phyloP scores from a whole-genome alignment of 2,888 invertebrate species.

The Drosophila flavopinicola region DNA sequence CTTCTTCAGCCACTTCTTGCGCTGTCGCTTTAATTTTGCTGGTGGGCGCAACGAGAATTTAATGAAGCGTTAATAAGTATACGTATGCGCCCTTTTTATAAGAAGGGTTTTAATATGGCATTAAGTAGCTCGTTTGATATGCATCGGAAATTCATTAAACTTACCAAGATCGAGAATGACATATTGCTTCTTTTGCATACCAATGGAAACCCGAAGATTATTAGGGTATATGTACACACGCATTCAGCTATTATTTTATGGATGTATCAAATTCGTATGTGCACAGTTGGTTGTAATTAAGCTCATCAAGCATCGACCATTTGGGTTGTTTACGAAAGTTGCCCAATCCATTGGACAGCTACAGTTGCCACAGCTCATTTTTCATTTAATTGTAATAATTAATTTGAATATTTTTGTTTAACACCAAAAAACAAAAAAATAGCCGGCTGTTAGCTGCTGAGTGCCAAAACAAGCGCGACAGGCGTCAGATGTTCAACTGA shows the following conservation, averaged over 20 bases:
- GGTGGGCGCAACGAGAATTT: constrained; percentile 51
- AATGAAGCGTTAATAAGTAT: constrained; percentile 77
- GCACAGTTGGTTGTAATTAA: constrained; percentile 66
- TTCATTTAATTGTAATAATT: constrained; percentile 79
- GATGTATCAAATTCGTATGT: constrained; percentile 44
- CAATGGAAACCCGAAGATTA: background rate
- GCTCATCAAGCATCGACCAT: constrained; percentile 32
- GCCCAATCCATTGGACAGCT: constrained; percentile 47
- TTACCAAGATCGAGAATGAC: constrained; percentile 26
- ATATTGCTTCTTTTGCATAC: constrained; percentile 17
- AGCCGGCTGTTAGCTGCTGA: constrained; percentile 38
- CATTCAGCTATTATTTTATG: constrained; percentile 38
- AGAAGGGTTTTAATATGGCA: constrained; percentile 52
- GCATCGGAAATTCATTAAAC: constrained; percentile 48
- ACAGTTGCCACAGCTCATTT: constrained; percentile 60
- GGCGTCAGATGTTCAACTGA: constrained; percentile 16
- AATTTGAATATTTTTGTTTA: constrained; percentile 67
- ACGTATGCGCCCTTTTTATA: constrained; percentile 42
- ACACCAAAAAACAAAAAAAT: constrained; percentile 29
- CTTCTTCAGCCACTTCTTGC: constrained; percentile 25
- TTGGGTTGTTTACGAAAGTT: constrained; percentile 49
- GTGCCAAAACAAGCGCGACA: constrained; percentile 37
- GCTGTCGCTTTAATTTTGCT: constrained; percentile 58
- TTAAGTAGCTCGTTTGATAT: constrained; percentile 53
- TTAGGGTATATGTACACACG: constrained; percentile 42